These are phyloP conservation scores for Tragelaphus imberbis DNA, from an alignment of 2,113 vertebrate genomes.

Conservation along the genomic window DNA sequence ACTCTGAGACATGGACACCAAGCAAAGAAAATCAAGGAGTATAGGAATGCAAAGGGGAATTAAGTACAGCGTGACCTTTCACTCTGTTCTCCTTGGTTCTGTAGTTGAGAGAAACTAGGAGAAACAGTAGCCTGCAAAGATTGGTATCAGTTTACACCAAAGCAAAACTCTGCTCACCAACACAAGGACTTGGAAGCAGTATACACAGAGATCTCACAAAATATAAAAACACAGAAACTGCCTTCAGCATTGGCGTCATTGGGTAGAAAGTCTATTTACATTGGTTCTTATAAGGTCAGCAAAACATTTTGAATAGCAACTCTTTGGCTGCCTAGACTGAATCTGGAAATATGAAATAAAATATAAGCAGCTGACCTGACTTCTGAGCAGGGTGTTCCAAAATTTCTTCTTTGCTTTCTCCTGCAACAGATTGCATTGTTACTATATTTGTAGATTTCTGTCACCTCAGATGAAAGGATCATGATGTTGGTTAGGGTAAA, in stretches of 20 bases:
- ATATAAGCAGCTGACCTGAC: slow-evolving; percentile 45
- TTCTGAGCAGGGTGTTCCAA: slow-evolving; percentile 23
- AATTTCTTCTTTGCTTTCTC: slow-evolving; percentile 48
- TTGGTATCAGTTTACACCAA: slow-evolving; percentile 44
- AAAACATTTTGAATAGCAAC: slow-evolving; percentile 60
- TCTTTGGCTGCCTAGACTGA: slow-evolving; percentile 39
- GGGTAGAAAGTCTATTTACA: slow-evolving; percentile 63
- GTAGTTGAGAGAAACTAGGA: not conserved
- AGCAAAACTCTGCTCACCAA: slow-evolving; percentile 7
- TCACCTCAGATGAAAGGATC: slow-evolving; percentile 22
- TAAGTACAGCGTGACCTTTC: not conserved
- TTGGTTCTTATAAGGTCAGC: slow-evolving; percentile 57
- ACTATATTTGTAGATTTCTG: slow-evolving; percentile 2
- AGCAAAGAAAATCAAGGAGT: not conserved
- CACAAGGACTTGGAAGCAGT: slow-evolving; percentile 1
- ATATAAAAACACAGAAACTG: slow-evolving; percentile 3
- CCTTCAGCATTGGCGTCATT: slow-evolving; percentile 52
- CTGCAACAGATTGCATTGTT: slow-evolving; percentile 18
- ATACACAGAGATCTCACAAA: slow-evolving; percentile 34
- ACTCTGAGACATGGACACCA: not conserved
- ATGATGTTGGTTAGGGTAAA: not conserved
- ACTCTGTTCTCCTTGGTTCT: not conserved
- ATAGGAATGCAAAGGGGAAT: not conserved
- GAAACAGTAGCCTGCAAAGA: slow-evolving; percentile 28
- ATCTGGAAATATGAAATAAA: slow-evolving; percentile 59